Base-by-base conservation (phyloP, 2,888 invertebrate genomes). In the Sipunculus nudus region DNA sequence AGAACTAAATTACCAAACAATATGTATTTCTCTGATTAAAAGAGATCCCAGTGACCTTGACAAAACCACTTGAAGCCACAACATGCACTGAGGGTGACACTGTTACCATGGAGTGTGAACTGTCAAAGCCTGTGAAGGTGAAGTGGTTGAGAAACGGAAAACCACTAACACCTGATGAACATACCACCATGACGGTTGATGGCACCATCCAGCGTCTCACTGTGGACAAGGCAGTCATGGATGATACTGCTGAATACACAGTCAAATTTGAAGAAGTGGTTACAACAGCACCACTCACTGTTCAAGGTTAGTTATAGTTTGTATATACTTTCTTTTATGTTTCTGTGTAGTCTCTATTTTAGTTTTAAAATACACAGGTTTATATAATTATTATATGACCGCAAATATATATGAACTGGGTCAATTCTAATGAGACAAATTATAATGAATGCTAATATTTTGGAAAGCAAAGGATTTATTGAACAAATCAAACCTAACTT, bases 201-300 rank as follows among this genome's bases (percentile, higher is more conserved):
- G 78, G 76, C 28, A 65, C 60, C 46, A 62, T 72, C 39, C 77
- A 77, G 32, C 56, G 43, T n/a, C 45, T 61, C 31, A 39, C 43
- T 29, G 23, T 61, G 5, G 19, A 23, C 21, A 49, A 52, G 5
- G 31, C 61, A 38, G 13, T 25, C 6, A 2, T 57, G 40, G 47
- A 47, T 19, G 26, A 96, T 83, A 89, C 88, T 31, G 94, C 92
- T 19, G 89, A 89, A 71, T 96, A 95, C 79, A 89, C 92, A 0
- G 94, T 95, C 75, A 88, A 90, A 83, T 85, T 84, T 46, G 79
- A 81, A 78, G 89, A 88, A 60, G 93, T 45, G n/a, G n/a, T n/a
- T n/a, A n/a, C 93, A 26, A 87, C 88, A 52, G 96, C 94, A 1
- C 89, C 86, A 71, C 86, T 97, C 41, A 89, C 86, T 2, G 94